Percentiles rank a stretch among this genome's conserved stretches.
Evolutionary conservation across 2,113 vertebrate species (phyloP).

Genomic region (Nesogale talazaci): DNA sequence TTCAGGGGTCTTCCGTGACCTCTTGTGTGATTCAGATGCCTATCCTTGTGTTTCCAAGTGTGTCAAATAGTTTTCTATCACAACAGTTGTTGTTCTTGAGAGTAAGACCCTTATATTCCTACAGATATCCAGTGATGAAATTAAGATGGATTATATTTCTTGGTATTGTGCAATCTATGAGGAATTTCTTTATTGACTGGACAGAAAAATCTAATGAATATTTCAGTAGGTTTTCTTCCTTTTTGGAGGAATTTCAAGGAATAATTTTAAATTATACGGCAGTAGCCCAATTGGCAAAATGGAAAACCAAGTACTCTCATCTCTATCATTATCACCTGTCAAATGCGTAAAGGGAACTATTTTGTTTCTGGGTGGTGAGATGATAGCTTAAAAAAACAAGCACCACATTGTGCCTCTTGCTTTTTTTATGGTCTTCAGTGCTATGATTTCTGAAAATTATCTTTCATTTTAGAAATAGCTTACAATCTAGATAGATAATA

Average conservation of each 20-base stretch:
- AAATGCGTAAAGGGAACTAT: accelerated
- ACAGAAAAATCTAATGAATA: background rate
- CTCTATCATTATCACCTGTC: accelerated
- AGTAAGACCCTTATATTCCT: background rate
- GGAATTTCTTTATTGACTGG: background rate
- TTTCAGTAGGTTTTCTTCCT: background rate
- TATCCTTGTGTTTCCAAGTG: background rate
- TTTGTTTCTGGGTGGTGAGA: background rate
- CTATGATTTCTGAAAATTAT: background rate
- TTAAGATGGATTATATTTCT: background rate
- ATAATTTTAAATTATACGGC: background rate
- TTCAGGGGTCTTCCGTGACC: background rate
- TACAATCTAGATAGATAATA: background rate
- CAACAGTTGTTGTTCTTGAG: background rate
- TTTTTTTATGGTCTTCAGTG: background rate
- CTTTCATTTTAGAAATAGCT: background rate
- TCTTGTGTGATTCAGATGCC: accelerated
- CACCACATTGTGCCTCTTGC: background rate
- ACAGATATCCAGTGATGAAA: background rate
- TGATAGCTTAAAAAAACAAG: background rate
- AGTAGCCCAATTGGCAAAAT: background rate
- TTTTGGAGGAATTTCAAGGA: background rate
- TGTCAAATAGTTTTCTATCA: background rate
- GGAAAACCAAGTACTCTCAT: background rate
- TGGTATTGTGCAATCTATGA: background rate